phyloP scores from a whole-genome alignment of 2,113 vertebrate genomes.

The Dasypus novemcinctus region DNA sequence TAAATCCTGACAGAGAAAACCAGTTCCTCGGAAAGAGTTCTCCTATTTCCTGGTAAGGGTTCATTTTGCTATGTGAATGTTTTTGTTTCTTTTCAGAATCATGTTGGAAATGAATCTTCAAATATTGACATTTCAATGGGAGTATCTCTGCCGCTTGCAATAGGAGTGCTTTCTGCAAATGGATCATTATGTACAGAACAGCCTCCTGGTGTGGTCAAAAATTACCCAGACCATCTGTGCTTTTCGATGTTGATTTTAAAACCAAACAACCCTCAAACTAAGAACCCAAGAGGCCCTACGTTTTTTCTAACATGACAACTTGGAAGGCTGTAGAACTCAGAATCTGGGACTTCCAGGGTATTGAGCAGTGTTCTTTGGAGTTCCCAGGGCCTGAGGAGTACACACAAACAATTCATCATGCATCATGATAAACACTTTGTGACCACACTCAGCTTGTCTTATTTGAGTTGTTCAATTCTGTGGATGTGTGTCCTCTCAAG shows the following conservation, averaged over 20 bases:
- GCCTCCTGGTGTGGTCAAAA: neutral
- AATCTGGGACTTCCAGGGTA: neutral
- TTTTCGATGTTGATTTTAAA: neutral
- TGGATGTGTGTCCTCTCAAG: neutral
- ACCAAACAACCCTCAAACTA: neutral
- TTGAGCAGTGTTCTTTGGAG: neutral
- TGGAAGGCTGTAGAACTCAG: neutral
- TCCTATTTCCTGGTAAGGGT: neutral
- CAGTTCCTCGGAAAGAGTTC: neutral
- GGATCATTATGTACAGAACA: neutral
- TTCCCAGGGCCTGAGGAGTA: neutral
- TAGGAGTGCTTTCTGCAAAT: neutral
- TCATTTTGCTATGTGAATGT: neutral
- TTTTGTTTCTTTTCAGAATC: neutral
- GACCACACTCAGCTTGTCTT: neutral
- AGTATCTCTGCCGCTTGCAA: too few species aligned
- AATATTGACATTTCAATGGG: neutral
- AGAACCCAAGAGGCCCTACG: neutral
- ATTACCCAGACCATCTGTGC: neutral
- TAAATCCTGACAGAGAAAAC: neutral
- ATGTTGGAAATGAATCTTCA: constrained; percentile 3
- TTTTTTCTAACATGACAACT: neutral
- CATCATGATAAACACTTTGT: neutral
- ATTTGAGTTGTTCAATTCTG: neutral
- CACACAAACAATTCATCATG: neutral